These are phyloP conservation scores for Scaptomyza flava DNA, from an alignment of 2,888 invertebrate genomes.

Conservation along the genomic window DNA sequence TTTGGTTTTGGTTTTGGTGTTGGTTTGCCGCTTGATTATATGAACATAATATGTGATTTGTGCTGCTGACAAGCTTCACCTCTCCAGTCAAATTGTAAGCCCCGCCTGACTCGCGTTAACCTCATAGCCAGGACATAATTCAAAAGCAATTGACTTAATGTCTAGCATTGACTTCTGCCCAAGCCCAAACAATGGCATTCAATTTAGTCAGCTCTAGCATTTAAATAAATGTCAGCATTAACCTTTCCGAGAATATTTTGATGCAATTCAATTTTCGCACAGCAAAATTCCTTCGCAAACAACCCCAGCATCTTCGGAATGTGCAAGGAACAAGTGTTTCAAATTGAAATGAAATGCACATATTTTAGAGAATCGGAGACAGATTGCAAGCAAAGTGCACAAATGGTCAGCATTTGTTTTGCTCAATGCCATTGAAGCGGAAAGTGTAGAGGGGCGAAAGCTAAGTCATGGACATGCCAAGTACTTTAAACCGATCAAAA, in stretches of 20 bases:
- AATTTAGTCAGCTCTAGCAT: slow-evolving; percentile 13
- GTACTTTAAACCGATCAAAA: too few species aligned
- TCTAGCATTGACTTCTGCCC: slow-evolving; percentile 32
- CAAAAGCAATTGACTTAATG: slow-evolving; percentile 51
- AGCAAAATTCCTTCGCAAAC: slow-evolving; percentile 1
- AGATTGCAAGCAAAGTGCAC: not conserved
- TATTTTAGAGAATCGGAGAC: slow-evolving; percentile 10
- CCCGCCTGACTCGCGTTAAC: slow-evolving; percentile 21
- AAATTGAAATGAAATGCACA: slow-evolving; percentile 48
- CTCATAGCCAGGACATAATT: slow-evolving; percentile 36
- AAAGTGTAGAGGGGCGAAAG: slow-evolving; percentile 25
- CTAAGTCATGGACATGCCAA: not conserved
- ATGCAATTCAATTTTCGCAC: not conserved
- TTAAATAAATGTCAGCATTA: slow-evolving; percentile 6
- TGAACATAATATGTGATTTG: slow-evolving; percentile 68
- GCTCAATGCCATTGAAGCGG: slow-evolving; percentile 14
- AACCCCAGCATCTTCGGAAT: slow-evolving; percentile 9
- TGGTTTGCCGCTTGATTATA: slow-evolving; percentile 45
- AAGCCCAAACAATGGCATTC: slow-evolving; percentile 17
- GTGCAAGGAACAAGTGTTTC: slow-evolving; percentile 5
- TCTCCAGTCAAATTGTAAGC: slow-evolving; percentile 7
- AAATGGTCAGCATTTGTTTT: slow-evolving; percentile 17
- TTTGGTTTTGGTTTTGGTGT: slow-evolving; percentile 28
- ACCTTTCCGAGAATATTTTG: not conserved
- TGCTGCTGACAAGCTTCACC: slow-evolving; percentile 53